Percentiles rank a stretch among this genome's conserved stretches.
phyloP scores from a whole-genome alignment of 2,888 invertebrate genomes.

The Nomada goodeniana region DNA sequence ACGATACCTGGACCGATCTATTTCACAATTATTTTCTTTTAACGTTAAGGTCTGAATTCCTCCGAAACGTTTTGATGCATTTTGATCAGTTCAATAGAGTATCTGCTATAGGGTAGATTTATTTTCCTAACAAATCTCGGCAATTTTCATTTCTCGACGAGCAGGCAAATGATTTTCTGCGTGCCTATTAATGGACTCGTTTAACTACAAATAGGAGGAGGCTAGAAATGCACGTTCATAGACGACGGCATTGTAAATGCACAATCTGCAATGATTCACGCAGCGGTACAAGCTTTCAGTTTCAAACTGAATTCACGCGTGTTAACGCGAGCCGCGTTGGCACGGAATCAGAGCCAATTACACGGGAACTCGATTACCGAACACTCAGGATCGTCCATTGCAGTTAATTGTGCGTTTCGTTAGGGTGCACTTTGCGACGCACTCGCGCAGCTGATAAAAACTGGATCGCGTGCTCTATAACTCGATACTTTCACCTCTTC shows the following conservation, averaged over 20 bases:
- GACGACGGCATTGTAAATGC: background rate
- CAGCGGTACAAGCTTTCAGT: background rate
- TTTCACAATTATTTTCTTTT: no score
- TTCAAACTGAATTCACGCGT: conserved; percentile 14
- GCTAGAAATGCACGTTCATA: background rate
- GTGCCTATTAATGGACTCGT: background rate
- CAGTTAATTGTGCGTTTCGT: conserved; percentile 69
- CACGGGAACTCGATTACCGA: conserved; percentile 59
- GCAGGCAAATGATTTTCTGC: no score
- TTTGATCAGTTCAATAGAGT: no score
- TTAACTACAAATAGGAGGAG: no score
- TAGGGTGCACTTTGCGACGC: conserved; percentile 46
- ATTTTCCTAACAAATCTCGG: no score
- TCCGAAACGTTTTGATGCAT: no score
- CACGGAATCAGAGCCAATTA: conserved; percentile 37
- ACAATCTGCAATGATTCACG: background rate
- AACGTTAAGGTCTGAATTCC: no score
- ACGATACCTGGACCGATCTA: background rate
- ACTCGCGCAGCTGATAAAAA: conserved; percentile 48
- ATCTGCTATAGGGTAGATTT: no score
- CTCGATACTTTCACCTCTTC: conserved; percentile 20
- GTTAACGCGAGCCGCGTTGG: conserved; percentile 24
- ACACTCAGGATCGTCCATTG: conserved; percentile 52
- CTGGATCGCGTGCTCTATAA: background rate
- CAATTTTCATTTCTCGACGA: no score